Percentiles rank a stretch among this genome's conserved stretches.
These are phyloP conservation scores for Griposia aprilina DNA, from an alignment of 2,888 invertebrate species.

Conservation along the genomic window DNA sequence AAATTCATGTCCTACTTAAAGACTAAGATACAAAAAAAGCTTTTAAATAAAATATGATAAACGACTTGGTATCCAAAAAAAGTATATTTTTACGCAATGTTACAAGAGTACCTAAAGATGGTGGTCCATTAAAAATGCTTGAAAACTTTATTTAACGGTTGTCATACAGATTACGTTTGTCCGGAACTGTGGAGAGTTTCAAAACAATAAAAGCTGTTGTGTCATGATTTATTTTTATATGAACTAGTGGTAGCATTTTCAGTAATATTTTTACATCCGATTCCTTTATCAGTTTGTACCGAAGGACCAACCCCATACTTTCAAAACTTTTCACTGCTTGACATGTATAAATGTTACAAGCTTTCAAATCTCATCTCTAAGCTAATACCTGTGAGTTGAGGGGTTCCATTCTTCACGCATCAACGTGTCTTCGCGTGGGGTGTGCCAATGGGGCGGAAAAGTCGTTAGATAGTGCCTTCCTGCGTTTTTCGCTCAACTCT, in stretches of 20 bases:
- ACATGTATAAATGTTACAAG: slow-evolving; percentile 49
- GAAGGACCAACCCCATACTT: slow-evolving; percentile 3
- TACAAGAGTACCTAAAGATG: background rate
- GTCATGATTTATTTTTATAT: background rate
- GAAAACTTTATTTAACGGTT: slow-evolving; percentile 5
- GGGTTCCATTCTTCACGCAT: slow-evolving; percentile 73
- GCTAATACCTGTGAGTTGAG: slow-evolving; percentile 64
- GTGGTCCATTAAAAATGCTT: slow-evolving; percentile 27
- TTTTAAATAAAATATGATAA: slow-evolving; percentile 50
- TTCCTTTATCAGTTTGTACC: background rate
- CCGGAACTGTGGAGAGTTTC: background rate
- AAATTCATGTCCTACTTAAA: slow-evolving; percentile 51
- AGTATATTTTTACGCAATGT: slow-evolving; percentile 1
- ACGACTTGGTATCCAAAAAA: slow-evolving; percentile 21
- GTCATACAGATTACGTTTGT: slow-evolving; percentile 15
- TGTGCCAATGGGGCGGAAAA: slow-evolving; percentile 74
- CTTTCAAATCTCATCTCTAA: slow-evolving; percentile 58
- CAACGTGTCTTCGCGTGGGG: slow-evolving; percentile 69
- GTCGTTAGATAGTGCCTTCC: slow-evolving; percentile 71
- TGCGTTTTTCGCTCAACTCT: slow-evolving; percentile 59
- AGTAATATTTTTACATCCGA: background rate
- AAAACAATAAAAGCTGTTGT: background rate
- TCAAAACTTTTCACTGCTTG: slow-evolving; percentile 31
- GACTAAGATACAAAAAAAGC: slow-evolving; percentile 31
- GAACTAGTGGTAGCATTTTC: background rate